A percentile compares a stretch with the other conserved stretches of the same genome.
phyloP scores from a whole-genome alignment of 1,140 invertebrate genomes.

The Nephila pilipes region DNA sequence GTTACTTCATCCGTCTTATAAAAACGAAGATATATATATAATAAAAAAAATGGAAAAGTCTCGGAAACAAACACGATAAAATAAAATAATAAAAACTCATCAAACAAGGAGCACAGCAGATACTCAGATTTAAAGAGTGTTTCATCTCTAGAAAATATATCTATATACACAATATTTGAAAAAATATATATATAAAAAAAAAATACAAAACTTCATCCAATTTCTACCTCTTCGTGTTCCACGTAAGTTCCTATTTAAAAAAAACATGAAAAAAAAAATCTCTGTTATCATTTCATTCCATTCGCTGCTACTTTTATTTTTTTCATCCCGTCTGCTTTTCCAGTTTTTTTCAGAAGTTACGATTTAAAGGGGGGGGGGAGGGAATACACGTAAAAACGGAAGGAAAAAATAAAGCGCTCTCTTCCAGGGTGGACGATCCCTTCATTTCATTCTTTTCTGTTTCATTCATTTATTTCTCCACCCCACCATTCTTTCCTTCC shows the following conservation, averaged over 20 bases:
- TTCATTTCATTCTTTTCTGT: conserved; percentile 31
- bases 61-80: background rate
- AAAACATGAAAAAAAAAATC: background rate
- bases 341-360: background rate
- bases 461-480: conserved; percentile 34
- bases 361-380: background rate
- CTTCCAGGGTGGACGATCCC: background rate
- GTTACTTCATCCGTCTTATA: conserved; percentile 34
- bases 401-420: background rate
- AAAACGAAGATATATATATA: background rate
- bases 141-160: conserved; percentile 45
- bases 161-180: background rate
- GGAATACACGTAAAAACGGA: background rate
- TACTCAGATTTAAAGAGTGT: conserved; percentile 52
- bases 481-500: background rate
- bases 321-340: background rate
- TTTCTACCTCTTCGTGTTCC: conserved; percentile 1
- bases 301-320: background rate
- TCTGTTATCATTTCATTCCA: conserved; percentile 54
- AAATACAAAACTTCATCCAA: background rate
- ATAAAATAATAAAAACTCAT: conserved; percentile 30
- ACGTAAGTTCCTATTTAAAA: background rate
- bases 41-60: background rate
- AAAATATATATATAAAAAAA: background rate
- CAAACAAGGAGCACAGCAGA: background rate